Percentiles rank a stretch among this genome's conserved stretches.
Conservation (phyloP, 2,797 vertebrate species). For the Poeciliopsis infans region DNA sequence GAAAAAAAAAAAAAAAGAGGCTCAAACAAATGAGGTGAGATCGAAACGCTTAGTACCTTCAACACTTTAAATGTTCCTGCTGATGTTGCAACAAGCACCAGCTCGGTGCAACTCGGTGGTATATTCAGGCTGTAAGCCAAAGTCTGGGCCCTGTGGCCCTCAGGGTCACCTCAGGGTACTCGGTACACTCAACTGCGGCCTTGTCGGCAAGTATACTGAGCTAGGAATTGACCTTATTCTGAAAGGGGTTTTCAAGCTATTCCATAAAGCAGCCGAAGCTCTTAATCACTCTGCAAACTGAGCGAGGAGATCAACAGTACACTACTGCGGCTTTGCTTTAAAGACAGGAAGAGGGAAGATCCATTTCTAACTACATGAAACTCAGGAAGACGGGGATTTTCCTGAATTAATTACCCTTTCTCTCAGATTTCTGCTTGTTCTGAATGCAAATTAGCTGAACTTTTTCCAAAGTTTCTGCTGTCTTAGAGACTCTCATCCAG, state of each 20-base stretch:
- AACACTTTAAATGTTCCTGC: not conserved
- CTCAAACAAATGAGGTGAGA: not conserved
- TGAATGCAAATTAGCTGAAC: not conserved
- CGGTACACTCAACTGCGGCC: slow-evolving; percentile 36
- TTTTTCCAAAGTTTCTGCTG: not conserved
- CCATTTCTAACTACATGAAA: not conserved
- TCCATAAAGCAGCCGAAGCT: slow-evolving; percentile 46
- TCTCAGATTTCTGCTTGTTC: not conserved
- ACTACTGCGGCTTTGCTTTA: slow-evolving; percentile 2
- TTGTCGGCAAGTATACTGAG: slow-evolving; percentile 43
- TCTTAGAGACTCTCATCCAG: not conserved
- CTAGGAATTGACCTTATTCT: slow-evolving; percentile 37
- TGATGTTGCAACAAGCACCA: slow-evolving; percentile 1
- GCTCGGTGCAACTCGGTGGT: not conserved
- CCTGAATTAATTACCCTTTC: not conserved
- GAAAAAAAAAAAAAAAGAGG: not conserved
- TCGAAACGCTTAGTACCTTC: not conserved
- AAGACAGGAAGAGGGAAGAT: not conserved
- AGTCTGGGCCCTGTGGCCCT: slow-evolving; percentile 28
- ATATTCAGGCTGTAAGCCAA: slow-evolving; percentile 26
- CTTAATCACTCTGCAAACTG: slow-evolving; percentile 47
- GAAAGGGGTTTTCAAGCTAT: slow-evolving; percentile 31
- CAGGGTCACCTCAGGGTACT: slow-evolving; percentile 30
- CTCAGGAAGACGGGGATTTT: slow-evolving; percentile 3
- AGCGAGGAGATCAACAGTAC: slow-evolving; percentile 4